These are phyloP conservation scores for Pelosia muscerda DNA, from an alignment of 2,888 invertebrate species.

Conservation along the genomic window DNA sequence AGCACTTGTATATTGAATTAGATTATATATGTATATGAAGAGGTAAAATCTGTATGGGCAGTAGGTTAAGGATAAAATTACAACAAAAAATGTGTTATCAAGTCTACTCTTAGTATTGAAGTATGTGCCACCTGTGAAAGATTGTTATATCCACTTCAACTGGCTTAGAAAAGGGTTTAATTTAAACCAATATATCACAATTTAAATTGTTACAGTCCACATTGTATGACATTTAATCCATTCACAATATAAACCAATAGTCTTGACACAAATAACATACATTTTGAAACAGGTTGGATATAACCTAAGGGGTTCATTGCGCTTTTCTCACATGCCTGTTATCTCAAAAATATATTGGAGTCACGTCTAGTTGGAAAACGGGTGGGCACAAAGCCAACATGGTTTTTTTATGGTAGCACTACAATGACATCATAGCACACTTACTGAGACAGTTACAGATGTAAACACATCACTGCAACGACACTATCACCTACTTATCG, in stretches of 20 bases:
- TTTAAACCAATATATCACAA: constrained; percentile 1
- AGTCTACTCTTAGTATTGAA: background rate
- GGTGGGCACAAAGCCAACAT: constrained; percentile 86
- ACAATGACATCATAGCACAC: constrained; percentile 84
- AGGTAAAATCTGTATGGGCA: background rate
- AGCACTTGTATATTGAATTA: background rate
- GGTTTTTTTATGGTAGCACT: constrained; percentile 81
- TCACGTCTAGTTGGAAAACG: constrained; percentile 80
- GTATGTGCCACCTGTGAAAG: background rate
- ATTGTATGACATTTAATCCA: constrained; percentile 3
- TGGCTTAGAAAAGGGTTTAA: background rate
- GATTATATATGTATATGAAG: background rate
- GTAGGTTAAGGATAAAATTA: background rate
- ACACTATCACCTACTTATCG: constrained; percentile 60
- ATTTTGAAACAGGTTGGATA: constrained; percentile 66
- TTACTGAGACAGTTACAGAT: constrained; percentile 80
- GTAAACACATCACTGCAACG: constrained; percentile 83
- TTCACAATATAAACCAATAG: constrained; percentile 39
- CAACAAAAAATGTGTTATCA: constrained; percentile 4
- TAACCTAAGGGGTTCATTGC: constrained; percentile 77
- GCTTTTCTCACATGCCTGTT: constrained; percentile 76
- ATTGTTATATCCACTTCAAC: background rate
- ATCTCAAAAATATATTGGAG: constrained; percentile 71
- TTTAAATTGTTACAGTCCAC: background rate
- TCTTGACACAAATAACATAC: constrained; percentile 65